Base-by-base conservation (phyloP, 2,797 vertebrate species). In the Ptychadena robeensis region DNA sequence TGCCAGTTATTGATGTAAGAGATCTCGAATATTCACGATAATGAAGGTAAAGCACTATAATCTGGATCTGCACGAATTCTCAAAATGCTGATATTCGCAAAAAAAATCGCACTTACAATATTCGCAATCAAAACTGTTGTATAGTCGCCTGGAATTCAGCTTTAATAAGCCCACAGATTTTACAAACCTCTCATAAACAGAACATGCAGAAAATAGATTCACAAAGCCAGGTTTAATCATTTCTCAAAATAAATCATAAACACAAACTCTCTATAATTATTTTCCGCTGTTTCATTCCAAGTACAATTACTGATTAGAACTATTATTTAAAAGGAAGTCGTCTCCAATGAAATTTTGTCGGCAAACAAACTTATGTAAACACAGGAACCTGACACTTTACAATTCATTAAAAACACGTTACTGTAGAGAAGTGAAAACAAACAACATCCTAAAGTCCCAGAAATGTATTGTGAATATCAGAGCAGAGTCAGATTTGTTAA, bases 371-470 rank as follows among this genome's bases (percentile, higher is more conserved):
- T 18, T 81, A n/a, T 18, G 35, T 10, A 73, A 81, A 37, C 63
- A 74, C 31, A 67, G 18, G 4, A 81, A 53, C 71, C 31, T 57
- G n/a, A 61, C 66, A 40, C 12, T 32, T 68, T 75, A 37, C 64
- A 59, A 40, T 31, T 75, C 30, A 81, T 75, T 82, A 37, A 57
- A 74, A 22, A 22, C 18, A 53, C 14, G 72, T 69, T 32, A 69
- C 59, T 76, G 28, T 61, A 27, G 61, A 35, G 30, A 18, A 73
- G 28, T 48, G 14, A 35, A 69, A 57, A 34, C 25, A 53, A 73
- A 73, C 14, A 81, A 53, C 53, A 35, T 6, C 7, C 38, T 30
- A 63, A 28, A 67, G 9, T 34, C 9, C 73, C 40, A 37, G 25
- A 73, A 35, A 67, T 74, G 48, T 38, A 74, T 73, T 35, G 15